phyloP scores from a whole-genome alignment of 2,113 vertebrate species.

The Esox niger region DNA sequence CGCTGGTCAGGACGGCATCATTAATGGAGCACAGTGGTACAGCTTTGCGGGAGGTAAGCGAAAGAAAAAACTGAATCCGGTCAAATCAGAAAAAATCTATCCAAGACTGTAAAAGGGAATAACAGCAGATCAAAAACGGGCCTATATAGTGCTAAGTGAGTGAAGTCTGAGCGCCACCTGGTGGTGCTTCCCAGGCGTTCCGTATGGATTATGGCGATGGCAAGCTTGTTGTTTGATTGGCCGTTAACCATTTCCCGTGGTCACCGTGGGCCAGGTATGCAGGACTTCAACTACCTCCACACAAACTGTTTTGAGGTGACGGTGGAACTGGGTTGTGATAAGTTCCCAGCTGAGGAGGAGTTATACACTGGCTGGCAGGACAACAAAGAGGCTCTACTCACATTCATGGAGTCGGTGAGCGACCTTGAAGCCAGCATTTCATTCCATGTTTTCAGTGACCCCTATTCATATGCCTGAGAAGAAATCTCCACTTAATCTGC shows the following conservation, averaged over 20 bases:
- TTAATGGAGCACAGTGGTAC: slow-evolving; percentile 91
- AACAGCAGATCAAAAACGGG: too few species aligned
- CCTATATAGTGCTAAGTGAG: too few species aligned
- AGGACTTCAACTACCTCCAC: slow-evolving; percentile 97
- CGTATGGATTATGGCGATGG: too few species aligned
- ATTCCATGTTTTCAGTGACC: not conserved
- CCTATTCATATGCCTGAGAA: too few species aligned
- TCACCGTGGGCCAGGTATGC: slow-evolving; percentile 80
- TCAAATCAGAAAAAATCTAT: too few species aligned
- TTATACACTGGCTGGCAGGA: slow-evolving; percentile 84
- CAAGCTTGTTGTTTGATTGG: not conserved
- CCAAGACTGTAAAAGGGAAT: too few species aligned
- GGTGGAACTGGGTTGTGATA: slow-evolving; percentile 90
- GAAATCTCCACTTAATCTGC: not conserved
- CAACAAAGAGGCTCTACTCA: slow-evolving; percentile 86
- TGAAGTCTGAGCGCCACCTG: too few species aligned
- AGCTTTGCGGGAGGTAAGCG: slow-evolving; percentile 74
- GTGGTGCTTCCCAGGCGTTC: too few species aligned
- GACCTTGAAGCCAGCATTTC: not conserved
- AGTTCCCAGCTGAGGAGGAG: slow-evolving; percentile 87
- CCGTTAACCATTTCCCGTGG: not conserved
- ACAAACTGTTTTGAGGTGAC: slow-evolving; percentile 97
- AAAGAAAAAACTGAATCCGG: too few species aligned
- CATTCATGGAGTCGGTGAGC: slow-evolving; percentile 85
- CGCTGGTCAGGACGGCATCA: slow-evolving; percentile 68